Evolutionary conservation across 2,888 invertebrate species (phyloP), one percentile per base, ranked within the genome.

Genomic region (Parelbella ahira): DNA sequence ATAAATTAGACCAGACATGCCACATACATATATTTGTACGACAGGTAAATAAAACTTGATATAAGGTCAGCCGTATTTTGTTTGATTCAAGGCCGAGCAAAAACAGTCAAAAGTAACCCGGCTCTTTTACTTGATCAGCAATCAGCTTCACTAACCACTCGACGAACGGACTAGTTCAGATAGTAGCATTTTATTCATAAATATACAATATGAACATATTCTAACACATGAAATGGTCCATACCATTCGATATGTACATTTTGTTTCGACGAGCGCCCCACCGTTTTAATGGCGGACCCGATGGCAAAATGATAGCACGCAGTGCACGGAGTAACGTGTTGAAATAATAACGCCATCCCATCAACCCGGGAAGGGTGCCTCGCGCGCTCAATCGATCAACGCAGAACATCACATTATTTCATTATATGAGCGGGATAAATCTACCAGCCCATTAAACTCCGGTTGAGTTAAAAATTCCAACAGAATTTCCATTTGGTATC

Each of bases 291-390:
- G 9, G 41, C 33, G 21, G 19, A 15, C 28, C 27, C 15, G 28
- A 34, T 15, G 41, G 28, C 34, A 34, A 42, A 42, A 42, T 42
- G 41, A 42, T 42, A 42, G 21, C 41, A 34, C 20, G 33, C 33
- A 41, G 19, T 33, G 13, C 28, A 34, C 27, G 32, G 33, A 42
- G 25, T 42, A 42, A 42, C 41, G 41, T 42, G 41, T 42, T 15
- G 41, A 42, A 34, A 42, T 42, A 42, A 42, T 42, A 42, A 28
- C 41, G 32, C 41, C 28, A 42, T 34, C 41, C 41, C 41, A 42
- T 42, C 34, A 42, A 27, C 34, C 41, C 32, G 28, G 10, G 33
- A 34, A 41, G 41, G 41, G 41, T 34, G 23, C 34, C 34, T 42
- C 36, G 34, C 27, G 28, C 42, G 42, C 10, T 32, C 36, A 42